These are phyloP conservation scores for Rhagoletis pomonella DNA, from an alignment of 1,140 invertebrate genomes.

Conservation along the genomic window DNA sequence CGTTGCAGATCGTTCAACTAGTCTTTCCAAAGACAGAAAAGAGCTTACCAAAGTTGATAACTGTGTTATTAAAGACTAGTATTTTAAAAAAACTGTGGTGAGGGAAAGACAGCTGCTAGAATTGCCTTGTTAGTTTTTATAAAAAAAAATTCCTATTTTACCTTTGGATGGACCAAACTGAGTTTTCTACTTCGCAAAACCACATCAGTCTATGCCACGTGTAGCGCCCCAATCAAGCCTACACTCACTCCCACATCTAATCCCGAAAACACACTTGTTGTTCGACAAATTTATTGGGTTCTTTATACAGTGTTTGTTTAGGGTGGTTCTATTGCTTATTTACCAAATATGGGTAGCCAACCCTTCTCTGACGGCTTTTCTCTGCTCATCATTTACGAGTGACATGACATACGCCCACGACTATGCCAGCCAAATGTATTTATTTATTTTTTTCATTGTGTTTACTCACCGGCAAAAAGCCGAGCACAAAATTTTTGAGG, in stretches of 20 bases:
- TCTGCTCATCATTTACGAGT: background rate
- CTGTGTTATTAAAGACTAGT: too few relatives aligned
- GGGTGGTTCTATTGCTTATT: constrained; percentile 40
- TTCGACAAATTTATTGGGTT: constrained; percentile 9
- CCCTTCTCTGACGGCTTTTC: background rate
- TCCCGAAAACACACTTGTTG: background rate
- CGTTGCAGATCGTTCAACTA: too few relatives aligned
- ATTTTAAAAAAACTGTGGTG: too few relatives aligned
- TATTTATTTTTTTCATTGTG: background rate
- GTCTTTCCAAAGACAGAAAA: too few relatives aligned
- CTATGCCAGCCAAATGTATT: background rate
- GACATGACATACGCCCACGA: constrained; percentile 11
- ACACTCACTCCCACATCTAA: background rate
- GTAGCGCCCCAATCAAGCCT: background rate
- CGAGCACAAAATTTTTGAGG: background rate
- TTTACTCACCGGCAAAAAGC: constrained; percentile 13
- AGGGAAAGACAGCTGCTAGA: too few relatives aligned
- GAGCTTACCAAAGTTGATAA: too few relatives aligned
- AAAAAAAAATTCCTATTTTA: too few relatives aligned
- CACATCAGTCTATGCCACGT: background rate
- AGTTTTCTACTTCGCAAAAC: too few relatives aligned
- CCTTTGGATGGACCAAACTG: too few relatives aligned
- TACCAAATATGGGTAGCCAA: constrained; percentile 20
- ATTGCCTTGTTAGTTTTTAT: too few relatives aligned
- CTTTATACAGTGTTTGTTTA: constrained; percentile 19